Percentiles rank a stretch among this genome's conserved stretches.
Evolutionary conservation across 2,888 invertebrate species (phyloP).

Genomic region (Mythimna impura): DNA sequence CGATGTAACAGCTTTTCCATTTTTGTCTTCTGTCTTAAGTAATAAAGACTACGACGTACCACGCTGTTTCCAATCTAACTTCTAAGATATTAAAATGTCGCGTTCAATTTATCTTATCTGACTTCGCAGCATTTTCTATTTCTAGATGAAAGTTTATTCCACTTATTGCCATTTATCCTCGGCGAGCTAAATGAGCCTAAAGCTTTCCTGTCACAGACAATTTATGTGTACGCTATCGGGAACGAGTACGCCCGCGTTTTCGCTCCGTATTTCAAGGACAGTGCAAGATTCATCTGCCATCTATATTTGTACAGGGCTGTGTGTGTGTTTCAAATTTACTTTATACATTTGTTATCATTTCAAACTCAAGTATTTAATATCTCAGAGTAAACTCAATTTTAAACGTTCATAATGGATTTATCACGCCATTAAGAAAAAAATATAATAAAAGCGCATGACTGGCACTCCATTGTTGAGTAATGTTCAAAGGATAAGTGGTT

Average conservation of each 20-base stretch:
- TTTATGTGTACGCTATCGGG: constrained; percentile 60
- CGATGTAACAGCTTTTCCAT: not conserved
- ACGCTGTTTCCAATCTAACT: constrained; percentile 18
- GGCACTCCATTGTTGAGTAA: constrained; percentile 39
- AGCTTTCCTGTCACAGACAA: constrained; percentile 61
- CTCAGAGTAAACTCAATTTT: constrained; percentile 31
- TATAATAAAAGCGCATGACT: constrained; percentile 48
- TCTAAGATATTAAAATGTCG: constrained; percentile 42
- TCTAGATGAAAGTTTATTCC: constrained; percentile 61
- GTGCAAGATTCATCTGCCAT: constrained; percentile 55
- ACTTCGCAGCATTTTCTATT: constrained; percentile 49
- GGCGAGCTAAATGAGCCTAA: constrained; percentile 61
- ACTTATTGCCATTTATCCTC: constrained; percentile 63
- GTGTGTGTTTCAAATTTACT: constrained; percentile 10
- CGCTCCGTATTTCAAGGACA: constrained; percentile 56
- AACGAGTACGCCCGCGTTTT: constrained; percentile 52
- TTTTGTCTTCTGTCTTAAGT: not conserved
- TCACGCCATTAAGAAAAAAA: constrained; percentile 44
- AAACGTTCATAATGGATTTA: constrained; percentile 36
- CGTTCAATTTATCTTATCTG: constrained; percentile 51
- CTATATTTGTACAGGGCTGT: constrained; percentile 37
- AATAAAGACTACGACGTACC: constrained; percentile 6
- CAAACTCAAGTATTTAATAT: constrained; percentile 38
- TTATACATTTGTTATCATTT: constrained; percentile 29
- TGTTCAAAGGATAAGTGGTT: constrained; percentile 39